Evolutionary conservation across 2,888 invertebrate species (phyloP).

Genomic region (Hypena proboscidalis): DNA sequence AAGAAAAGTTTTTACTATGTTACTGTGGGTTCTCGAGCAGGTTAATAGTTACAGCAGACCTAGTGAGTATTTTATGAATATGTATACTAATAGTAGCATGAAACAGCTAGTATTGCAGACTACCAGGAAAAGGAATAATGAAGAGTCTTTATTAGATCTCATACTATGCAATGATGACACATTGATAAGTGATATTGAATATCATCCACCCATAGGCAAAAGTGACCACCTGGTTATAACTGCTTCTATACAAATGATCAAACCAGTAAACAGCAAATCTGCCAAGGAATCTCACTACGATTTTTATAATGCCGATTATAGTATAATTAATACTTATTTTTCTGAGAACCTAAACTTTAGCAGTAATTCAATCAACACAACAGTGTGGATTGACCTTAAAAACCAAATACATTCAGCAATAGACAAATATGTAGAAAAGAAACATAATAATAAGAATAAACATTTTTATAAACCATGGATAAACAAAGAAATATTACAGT

Average conservation of each 20-base stretch:
- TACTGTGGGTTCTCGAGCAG: neutral
- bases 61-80: neutral
- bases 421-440: neutral
- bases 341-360: neutral
- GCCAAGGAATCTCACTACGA: neutral
- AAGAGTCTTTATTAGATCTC: neutral
- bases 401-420: neutral
- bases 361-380: too few species aligned
- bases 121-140: neutral
- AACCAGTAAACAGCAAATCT: neutral
- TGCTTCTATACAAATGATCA: neutral
- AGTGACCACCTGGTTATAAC: neutral
- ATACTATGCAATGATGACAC: neutral
- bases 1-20: too few species aligned
- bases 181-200: neutral
- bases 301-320: neutral
- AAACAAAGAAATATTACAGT: neutral
- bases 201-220: too few species aligned
- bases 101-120: neutral
- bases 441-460: too few species aligned
- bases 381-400: neutral
- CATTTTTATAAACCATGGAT: slow-evolving; percentile 2
- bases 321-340: too few species aligned
- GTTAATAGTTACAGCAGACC: neutral
- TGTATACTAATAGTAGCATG: neutral